Conservation (phyloP, 2,888 invertebrate genomes). For the Luffia ferchaultella region DNA sequence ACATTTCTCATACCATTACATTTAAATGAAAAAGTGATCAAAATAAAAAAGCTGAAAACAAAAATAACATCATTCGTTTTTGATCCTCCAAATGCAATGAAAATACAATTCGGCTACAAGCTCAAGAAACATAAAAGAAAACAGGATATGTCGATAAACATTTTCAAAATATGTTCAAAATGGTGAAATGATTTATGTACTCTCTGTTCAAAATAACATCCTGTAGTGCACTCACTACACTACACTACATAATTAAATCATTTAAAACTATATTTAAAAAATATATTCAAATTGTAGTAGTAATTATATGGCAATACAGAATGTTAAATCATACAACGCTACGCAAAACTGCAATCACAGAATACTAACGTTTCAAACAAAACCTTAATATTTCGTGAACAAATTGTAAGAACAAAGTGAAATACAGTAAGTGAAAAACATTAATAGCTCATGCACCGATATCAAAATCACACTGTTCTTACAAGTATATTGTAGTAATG, state of each 20-base stretch:
- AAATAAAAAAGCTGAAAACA: neutral
- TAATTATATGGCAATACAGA: neutral
- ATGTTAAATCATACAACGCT: neutral
- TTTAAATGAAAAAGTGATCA: neutral
- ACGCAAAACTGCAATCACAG: neutral
- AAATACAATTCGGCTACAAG: neutral
- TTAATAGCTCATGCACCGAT: constrained; percentile 42
- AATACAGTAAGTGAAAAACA: constrained; percentile 17
- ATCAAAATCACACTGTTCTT: constrained; percentile 26
- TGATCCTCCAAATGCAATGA: neutral
- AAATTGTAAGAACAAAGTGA: constrained; percentile 31
- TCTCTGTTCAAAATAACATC: neutral
- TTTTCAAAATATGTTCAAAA: neutral
- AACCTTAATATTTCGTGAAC: constrained; percentile 41
- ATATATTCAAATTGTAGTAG: too few species aligned
- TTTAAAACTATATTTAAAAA: too few species aligned
- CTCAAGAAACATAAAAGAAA: neutral
- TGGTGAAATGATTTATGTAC: neutral
- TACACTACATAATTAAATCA: too few species aligned
- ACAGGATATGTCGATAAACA: neutral
- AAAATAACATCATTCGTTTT: neutral
- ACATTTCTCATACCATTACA: neutral
- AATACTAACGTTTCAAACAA: constrained; percentile 30
- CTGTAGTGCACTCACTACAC: neutral
- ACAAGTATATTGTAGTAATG: neutral